A percentile compares a stretch with the other conserved stretches of the same genome.
These are phyloP conservation scores for Panonychus citri DNA, from an alignment of 1,140 invertebrate species.

Conservation along the genomic window DNA sequence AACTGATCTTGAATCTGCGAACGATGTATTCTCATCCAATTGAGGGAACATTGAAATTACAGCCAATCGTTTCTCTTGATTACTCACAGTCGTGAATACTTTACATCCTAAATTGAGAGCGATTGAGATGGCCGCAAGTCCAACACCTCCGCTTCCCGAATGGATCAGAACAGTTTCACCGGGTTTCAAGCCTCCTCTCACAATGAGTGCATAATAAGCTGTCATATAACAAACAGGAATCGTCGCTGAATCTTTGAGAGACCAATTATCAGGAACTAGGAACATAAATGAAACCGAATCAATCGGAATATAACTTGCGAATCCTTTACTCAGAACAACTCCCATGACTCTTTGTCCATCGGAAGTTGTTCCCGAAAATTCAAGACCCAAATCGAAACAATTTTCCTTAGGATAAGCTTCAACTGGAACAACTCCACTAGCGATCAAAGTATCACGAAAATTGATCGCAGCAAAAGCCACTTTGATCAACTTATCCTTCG, in stretches of 20 bases:
- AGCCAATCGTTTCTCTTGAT: constrained; percentile 25
- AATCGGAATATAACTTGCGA: neutral
- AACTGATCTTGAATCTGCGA: constrained; percentile 30
- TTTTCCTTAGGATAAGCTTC: constrained; percentile 32
- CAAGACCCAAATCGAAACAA: constrained; percentile 34
- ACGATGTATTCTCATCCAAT: constrained; percentile 25
- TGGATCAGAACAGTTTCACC: constrained; percentile 75
- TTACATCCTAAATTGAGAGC: constrained; percentile 61
- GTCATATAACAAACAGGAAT: constrained; percentile 79
- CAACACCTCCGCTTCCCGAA: constrained; percentile 84
- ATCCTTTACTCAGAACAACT: constrained; percentile 33
- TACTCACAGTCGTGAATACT: constrained; percentile 55
- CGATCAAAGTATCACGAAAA: constrained; percentile 28
- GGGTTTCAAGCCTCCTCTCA: constrained; percentile 51
- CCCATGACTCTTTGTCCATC: constrained; percentile 69
- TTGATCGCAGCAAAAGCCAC: constrained; percentile 28
- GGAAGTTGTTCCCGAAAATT: constrained; percentile 51
- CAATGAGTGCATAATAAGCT: constrained; percentile 33
- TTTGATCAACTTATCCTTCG: constrained; percentile 32
- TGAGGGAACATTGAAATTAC: constrained; percentile 27
- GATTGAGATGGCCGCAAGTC: constrained; percentile 78
- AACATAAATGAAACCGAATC: neutral
- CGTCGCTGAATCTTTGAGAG: constrained; percentile 66
- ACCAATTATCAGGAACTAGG: constrained; percentile 60
- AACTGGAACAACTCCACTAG: constrained; percentile 73